These are phyloP conservation scores for Lasius fuliginosus DNA, from an alignment of 2,888 invertebrate genomes.

Conservation along the genomic window DNA sequence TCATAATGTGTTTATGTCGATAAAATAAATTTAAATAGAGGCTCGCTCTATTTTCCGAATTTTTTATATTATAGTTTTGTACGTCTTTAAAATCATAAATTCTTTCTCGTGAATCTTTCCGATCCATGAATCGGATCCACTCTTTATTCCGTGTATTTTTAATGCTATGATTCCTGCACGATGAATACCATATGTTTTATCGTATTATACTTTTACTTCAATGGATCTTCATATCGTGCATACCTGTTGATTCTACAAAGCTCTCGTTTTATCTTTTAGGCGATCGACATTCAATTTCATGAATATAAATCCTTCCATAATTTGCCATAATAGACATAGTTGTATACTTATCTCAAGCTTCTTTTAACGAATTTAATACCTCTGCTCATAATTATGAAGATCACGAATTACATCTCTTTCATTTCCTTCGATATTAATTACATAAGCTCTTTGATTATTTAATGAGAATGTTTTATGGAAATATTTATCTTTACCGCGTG, in stretches of 20 bases:
- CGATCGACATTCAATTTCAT: not conserved
- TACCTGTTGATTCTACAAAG: conserved; percentile 35
- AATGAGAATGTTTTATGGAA: not conserved
- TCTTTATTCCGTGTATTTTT: not conserved
- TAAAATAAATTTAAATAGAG: not conserved
- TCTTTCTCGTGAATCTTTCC: not conserved
- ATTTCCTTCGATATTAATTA: not conserved
- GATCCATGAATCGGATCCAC: not conserved
- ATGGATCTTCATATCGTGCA: not conserved
- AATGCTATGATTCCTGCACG: not conserved
- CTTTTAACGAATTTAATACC: not conserved
- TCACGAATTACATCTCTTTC: not conserved
- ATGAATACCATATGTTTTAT: not conserved
- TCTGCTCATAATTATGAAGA: not conserved
- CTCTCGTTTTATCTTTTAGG: not conserved
- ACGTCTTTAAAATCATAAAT: not conserved
- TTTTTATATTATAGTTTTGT: not conserved
- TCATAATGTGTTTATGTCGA: not conserved
- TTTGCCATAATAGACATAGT: not conserved
- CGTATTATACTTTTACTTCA: not conserved
- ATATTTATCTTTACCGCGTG: not conserved
- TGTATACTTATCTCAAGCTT: not conserved
- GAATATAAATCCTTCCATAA: not conserved
- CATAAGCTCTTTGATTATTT: not conserved
- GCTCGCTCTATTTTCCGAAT: not conserved